Percentiles rank a stretch among this genome's conserved stretches.
phyloP scores from a whole-genome alignment of 2,888 invertebrate species.

The Euzetes globulus region DNA sequence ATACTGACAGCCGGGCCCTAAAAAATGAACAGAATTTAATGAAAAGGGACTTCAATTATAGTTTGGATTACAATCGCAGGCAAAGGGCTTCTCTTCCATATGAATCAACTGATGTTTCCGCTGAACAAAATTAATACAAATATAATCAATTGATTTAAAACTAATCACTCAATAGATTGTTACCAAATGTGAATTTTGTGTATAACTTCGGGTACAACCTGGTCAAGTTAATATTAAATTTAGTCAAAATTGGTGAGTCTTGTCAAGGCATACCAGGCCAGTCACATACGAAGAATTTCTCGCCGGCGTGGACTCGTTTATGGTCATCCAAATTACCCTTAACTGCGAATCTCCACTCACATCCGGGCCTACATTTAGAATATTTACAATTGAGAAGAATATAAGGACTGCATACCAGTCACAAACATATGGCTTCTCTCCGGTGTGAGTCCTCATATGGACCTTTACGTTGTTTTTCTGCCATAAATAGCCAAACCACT shows the following conservation, averaged over 20 bases:
- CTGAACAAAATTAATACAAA: neutral
- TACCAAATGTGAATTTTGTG: slow-evolving; percentile 25
- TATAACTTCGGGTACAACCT: slow-evolving; percentile 25
- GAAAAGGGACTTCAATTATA: too few species aligned
- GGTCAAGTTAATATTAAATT: neutral
- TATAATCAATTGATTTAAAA: neutral
- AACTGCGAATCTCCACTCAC: slow-evolving; percentile 29
- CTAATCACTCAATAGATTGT: neutral
- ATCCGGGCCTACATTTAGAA: slow-evolving; percentile 28
- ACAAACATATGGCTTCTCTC: slow-evolving; percentile 10
- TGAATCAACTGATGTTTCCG: slow-evolving; percentile 33
- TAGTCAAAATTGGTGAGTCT: neutral
- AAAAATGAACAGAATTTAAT: too few species aligned
- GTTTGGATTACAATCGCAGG: too few species aligned
- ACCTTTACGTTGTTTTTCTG: slow-evolving; percentile 46
- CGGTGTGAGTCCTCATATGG: slow-evolving; percentile 13
- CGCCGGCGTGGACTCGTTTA: slow-evolving; percentile 16
- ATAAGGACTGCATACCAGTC: neutral
- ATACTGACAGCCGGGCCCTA: slow-evolving; percentile 32
- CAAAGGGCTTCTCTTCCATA: slow-evolving; percentile 27
- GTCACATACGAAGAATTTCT: slow-evolving; percentile 32
- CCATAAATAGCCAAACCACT: too few species aligned
- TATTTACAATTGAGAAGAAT: neutral
- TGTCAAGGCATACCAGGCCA: slow-evolving; percentile 1
- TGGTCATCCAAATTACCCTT: slow-evolving; percentile 33